Base-by-base conservation (phyloP, 2,888 invertebrate species). In the Temnothorax ravouxi region DNA sequence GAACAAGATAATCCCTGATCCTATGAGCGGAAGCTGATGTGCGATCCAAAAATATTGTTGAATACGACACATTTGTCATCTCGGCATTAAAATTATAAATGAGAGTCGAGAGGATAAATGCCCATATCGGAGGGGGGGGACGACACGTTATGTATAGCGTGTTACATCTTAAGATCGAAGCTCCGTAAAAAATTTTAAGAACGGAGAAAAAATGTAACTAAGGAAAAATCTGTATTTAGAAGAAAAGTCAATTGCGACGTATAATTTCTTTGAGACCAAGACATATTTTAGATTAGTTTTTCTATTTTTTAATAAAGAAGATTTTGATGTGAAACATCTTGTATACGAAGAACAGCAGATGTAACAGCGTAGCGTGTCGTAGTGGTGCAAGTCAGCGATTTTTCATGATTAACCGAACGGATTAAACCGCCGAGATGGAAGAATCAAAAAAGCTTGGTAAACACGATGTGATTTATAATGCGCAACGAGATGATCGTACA, bases 41-140 rank as follows among this genome's bases (percentile, higher is more conserved):
- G 91, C 92, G 92, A 94, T 93, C 93, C 93, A 92, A 93, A 92
- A 94, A 94, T 93, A 93, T 92, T 91, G 87, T 90, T 94, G 92
- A 94, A 93, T 89, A 90, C 91, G 84, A 87, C 89, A 84, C 91
- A 93, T 94, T 94, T 93, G 93, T 94, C 94, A 92, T 91, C 85
- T 47, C 84, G 90, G 86, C 87, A 90, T 93, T 91, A 92, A 92
- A 89, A 90, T 85, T 87, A 84, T 84, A 84, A 83, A 85, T 80
- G 72, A 38, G 44, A 21, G 25, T 50, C 62, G 9, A 8, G 41
- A 13, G 56, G 54, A 67, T 34, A 71, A 62, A 44, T 54, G 59
- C 34, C 44, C 6, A 72, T 69, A 56, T 83, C 25, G 71, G 25
- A 41, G 50, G 54, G 25, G 47, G 50, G 54, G 52, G 44, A 44